A percentile compares a stretch with the other conserved stretches of the same genome.
phyloP scores from a whole-genome alignment of 2,113 vertebrate genomes.

The Nannospalax galili region DNA sequence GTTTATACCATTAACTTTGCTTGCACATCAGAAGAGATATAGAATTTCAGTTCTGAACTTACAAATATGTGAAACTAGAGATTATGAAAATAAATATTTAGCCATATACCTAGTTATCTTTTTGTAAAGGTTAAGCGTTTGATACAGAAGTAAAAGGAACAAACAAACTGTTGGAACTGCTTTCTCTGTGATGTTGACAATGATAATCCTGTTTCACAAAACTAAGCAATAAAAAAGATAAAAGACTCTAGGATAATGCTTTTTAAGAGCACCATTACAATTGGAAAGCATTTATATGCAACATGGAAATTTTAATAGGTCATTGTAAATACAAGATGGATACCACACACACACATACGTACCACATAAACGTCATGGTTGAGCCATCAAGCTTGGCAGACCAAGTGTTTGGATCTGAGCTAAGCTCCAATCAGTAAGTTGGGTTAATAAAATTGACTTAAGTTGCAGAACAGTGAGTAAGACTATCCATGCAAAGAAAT shows the following conservation, averaged over 20 bases:
- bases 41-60: constrained; percentile 86
- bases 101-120: constrained; percentile 80
- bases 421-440: not conserved
- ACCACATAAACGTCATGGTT: not conserved
- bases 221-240: constrained; percentile 69
- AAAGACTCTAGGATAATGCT: constrained; percentile 18
- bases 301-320: constrained; percentile 29
- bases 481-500: not conserved
- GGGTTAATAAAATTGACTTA: constrained; percentile 38
- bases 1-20: constrained; percentile 77
- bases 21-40: constrained; percentile 78
- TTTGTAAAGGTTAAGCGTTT: constrained; percentile 84
- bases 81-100: constrained; percentile 87
- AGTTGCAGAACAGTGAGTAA: no score
- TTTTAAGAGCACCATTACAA: not conserved
- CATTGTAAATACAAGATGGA: not conserved
- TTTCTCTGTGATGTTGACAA: constrained; percentile 68
- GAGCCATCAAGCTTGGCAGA: not conserved
- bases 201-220: constrained; percentile 74
- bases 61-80: constrained; percentile 86
- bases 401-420: not conserved
- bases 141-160: constrained; percentile 83
- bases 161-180: constrained; percentile 81
- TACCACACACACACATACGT: no score
- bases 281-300: not conserved